phyloP scores from a whole-genome alignment of 2,797 vertebrate species.

The Strix occidentalis region DNA sequence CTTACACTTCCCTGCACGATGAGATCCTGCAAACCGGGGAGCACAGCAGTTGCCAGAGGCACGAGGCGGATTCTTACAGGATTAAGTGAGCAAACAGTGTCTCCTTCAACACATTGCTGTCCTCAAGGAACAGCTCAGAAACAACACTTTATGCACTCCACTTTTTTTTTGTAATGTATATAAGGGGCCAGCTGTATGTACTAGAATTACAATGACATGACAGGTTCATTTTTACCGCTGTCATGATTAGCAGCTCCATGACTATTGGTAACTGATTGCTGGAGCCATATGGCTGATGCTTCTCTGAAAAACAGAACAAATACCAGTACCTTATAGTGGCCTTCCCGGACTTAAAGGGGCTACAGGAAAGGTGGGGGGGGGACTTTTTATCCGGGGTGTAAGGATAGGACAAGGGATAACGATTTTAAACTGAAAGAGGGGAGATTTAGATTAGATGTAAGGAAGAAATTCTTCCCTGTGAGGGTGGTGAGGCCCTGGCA shows the following conservation, averaged over 20 bases:
- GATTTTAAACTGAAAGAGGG: too few species aligned
- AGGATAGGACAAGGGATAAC: too few species aligned
- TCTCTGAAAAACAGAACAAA: neutral
- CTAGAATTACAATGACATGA: neutral
- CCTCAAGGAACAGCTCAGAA: neutral
- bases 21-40: neutral
- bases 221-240: neutral
- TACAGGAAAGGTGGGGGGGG: too few species aligned
- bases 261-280: neutral
- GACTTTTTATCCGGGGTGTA: too few species aligned
- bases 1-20: rapidly evolving
- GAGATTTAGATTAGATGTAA: too few species aligned
- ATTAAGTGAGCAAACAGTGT: neutral
- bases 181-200: rapidly evolving
- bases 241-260: neutral
- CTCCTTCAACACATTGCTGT: neutral
- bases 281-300: neutral
- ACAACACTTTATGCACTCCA: neutral
- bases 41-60: neutral
- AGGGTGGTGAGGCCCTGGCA: too few species aligned
- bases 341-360: too few species aligned
- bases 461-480: too few species aligned
- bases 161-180: neutral
- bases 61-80: rapidly evolving
- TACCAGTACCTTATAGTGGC: too few species aligned